Base-by-base conservation (phyloP, 1,140 invertebrate species). In the Drosophila tani region DNA sequence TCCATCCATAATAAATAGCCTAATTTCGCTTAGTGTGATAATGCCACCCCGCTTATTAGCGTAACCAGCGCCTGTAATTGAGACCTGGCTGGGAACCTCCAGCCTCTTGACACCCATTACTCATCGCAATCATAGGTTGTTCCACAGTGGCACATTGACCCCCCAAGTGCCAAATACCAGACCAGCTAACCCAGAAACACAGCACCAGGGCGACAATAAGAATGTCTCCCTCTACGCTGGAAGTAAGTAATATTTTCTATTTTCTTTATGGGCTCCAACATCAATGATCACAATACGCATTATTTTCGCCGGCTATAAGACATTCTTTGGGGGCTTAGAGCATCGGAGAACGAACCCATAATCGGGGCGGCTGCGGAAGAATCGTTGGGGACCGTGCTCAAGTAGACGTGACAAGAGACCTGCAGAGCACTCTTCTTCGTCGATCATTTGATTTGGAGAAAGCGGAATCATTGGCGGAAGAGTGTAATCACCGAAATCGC, bases 381-480 rank as follows among this genome's bases (percentile, higher is more conserved):
- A 38, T 68, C 67, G 19, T 19, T 56, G n/a, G n/a, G 6, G 38
- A 46, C 67, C 66, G 69, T 71, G 70, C 70, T 73, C 68, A 74
- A 73, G 70, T 74, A 74, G 68, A 74, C 70, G 70, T 74, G 70
- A 74, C 68, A 60, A 51, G 55, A 60, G 67, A 50, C 51, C 67
- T 15, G 17, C 50, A 35, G 32, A 35, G 32, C n/a, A 14, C 29
- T 55, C 51, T 55, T 32, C 63, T 17, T 6, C 7, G 19, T 3
- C 47, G 64, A 75, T 70, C 64, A 81, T 66, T 60, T 43, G 79
- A 81, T 84, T 66, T 78, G 79, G 82, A 73, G 82, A 84, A 84
- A 84, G 81, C 69, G 32, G 43, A 50, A 32, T 27, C 38, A 57
- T 71, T 53, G 27, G 32, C 43, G 66, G 55, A 73, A 41, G 51